Percentiles rank a stretch among this genome's conserved stretches.
Conservation (phyloP, 1,140 invertebrate genomes). For the Drosophila yakuba region DNA sequence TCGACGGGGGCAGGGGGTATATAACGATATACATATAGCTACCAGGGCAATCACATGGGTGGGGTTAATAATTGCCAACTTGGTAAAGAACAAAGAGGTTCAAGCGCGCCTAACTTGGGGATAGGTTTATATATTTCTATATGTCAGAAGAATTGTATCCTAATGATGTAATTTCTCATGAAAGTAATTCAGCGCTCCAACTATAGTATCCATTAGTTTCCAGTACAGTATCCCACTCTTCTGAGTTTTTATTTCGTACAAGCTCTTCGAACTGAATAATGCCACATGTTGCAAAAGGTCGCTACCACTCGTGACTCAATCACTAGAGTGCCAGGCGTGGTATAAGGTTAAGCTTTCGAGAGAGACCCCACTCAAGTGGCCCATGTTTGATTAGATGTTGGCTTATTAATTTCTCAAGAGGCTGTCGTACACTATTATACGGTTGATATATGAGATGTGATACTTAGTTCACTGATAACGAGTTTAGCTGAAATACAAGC, state of each 20-base stretch:
- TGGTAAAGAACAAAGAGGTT: slow-evolving; percentile 1
- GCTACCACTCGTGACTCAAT: slow-evolving; percentile 40
- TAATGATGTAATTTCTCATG: slow-evolving; percentile 18
- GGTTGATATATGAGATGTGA: slow-evolving; percentile 35
- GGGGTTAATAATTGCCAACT: slow-evolving; percentile 11
- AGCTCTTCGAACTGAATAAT: slow-evolving; percentile 48
- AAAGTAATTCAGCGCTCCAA: background rate
- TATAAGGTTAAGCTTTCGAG: slow-evolving; percentile 30
- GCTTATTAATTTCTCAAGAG: slow-evolving; percentile 9
- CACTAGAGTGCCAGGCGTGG: background rate
- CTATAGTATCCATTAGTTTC: background rate
- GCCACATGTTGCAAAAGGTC: slow-evolving; percentile 65
- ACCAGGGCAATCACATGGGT: background rate
- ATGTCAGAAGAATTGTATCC: background rate
- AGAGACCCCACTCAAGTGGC: slow-evolving; percentile 29
- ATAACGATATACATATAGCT: background rate
- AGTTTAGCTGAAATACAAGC: slow-evolving; percentile 3
- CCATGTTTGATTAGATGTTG: slow-evolving; percentile 34
- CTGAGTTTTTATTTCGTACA: slow-evolving; percentile 1
- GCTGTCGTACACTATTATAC: slow-evolving; percentile 2
- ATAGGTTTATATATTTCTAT: background rate
- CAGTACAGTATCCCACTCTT: slow-evolving; percentile 1
- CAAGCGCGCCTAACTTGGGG: background rate
- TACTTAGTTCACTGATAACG: slow-evolving; percentile 33
- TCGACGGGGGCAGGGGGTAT: background rate